Evolutionary conservation across 2,888 invertebrate species (phyloP), one percentile per base, ranked within the genome.

Genomic region (Zaprionus bogoriensis): DNA sequence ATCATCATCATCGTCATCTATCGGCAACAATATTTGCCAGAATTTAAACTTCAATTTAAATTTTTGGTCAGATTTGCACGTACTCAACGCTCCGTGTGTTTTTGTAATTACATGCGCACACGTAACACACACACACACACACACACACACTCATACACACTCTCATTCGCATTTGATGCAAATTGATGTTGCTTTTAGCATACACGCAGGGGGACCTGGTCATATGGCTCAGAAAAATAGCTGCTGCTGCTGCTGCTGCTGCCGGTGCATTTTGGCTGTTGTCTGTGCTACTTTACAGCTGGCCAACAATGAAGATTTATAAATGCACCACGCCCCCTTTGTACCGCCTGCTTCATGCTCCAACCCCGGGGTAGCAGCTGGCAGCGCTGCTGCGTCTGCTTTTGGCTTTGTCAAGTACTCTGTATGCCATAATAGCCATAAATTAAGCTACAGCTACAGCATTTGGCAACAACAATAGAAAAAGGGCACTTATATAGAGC

Each of bases 1-100:
- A 45, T 22, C 54, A 28, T 45, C 54, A 41, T 47, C 54, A 53
- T 41, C 50, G 38, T 19, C 55, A 45, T 68, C 42, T 69, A 64
- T 64, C 19, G 71, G 70, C 70, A 72, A 60, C 72, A 72, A 74
- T 74, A 72, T 72, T 72, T 72, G 65, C 74, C 72, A 72, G 67
- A 84, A 81, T 85, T 74, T 87, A 74, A 77, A 77, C 79, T 87
- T 79, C 83, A 84, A 79, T 87, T 84, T 85, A 77, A 85, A 84
- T 85, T 87, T 83, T 84, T 87, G 83, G 87, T 82, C 83, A 85
- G 83, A 77, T 79, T 87, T 85, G 87, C 83, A 87, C 77, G 83
- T 81, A 84, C 74, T 78, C 73, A 69, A 66, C 62, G 54, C 59
- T 77, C 57, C 67, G 71, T 74, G 74, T 86, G 81, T 77, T 77